Percentiles rank a stretch among this genome's conserved stretches.
These are phyloP conservation scores for Ephestia elutella DNA, from an alignment of 1,140 invertebrate genomes.

Conservation along the genomic window DNA sequence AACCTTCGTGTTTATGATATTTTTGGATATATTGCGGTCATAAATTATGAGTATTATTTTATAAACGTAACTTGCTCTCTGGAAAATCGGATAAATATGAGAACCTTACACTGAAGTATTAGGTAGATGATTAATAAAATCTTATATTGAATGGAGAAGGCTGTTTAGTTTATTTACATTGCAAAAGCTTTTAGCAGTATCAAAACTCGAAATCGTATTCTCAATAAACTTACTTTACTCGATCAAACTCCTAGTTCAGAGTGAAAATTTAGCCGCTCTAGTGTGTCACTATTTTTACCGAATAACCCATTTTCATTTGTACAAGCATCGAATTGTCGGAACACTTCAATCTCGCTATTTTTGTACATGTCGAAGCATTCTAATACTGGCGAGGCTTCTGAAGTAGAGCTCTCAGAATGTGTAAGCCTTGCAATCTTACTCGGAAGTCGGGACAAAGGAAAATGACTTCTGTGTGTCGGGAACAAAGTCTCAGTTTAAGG, in stretches of 20 bases:
- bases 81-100: background rate
- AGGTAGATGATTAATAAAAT: background rate
- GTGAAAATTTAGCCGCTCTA: background rate
- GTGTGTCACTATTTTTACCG: background rate
- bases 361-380: constrained; percentile 59
- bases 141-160: too few species aligned
- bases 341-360: constrained; percentile 59
- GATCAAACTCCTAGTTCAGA: too few species aligned
- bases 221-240: too few species aligned
- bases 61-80: constrained; percentile 1
- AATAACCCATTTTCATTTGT: background rate
- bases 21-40: constrained; percentile 20
- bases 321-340: constrained; percentile 33
- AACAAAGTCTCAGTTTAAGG: constrained; percentile 35
- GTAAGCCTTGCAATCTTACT: constrained; percentile 44
- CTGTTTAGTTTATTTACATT: too few species aligned
- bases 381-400: constrained; percentile 58
- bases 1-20: constrained; percentile 19
- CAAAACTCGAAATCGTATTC: too few species aligned
- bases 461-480: constrained; percentile 35
- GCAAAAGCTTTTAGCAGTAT: too few species aligned
- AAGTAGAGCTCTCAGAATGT: constrained; percentile 49
- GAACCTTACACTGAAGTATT: background rate
- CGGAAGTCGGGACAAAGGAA: constrained; percentile 28
- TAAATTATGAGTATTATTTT: constrained; percentile 17